Evolutionary conservation across 2,888 invertebrate species (phyloP).

Genomic region (Trachelus troglodyta): DNA sequence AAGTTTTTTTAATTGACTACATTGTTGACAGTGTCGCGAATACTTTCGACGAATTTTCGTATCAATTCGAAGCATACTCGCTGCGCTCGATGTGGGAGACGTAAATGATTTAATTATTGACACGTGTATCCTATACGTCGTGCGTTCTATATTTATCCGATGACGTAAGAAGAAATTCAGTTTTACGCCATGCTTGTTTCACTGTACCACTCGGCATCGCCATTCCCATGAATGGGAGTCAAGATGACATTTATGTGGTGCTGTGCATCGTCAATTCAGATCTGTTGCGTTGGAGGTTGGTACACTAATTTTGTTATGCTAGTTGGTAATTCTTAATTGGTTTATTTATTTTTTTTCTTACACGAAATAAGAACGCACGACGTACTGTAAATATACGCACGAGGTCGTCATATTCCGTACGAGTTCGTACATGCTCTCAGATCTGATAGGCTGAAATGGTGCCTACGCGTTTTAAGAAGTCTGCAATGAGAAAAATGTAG

Average conservation of each 20-base stretch:
- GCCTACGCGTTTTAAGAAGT: conserved; percentile 9
- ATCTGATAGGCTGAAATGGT: conserved; percentile 23
- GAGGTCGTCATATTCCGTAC: neutral
- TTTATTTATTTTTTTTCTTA: neutral
- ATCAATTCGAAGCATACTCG: neutral
- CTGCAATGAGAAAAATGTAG: conserved; percentile 1
- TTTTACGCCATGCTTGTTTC: neutral
- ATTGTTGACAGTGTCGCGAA: neutral
- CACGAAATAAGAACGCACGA: neutral
- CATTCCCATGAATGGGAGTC: neutral
- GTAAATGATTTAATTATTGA: neutral
- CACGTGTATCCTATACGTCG: neutral
- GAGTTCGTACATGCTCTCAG: conserved; percentile 1
- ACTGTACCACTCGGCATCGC: neutral
- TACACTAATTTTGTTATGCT: neutral
- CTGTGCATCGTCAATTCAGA: neutral
- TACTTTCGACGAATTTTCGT: neutral
- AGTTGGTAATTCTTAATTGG: neutral
- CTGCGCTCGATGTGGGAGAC: neutral
- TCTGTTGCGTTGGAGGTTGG: neutral
- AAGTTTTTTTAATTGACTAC: neutral
- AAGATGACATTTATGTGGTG: neutral
- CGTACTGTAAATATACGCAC: neutral
- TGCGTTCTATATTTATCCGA: neutral
- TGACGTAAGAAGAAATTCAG: neutral